phyloP scores from a whole-genome alignment of 2,113 vertebrate species.

The Chaetorhynchus papuensis region DNA sequence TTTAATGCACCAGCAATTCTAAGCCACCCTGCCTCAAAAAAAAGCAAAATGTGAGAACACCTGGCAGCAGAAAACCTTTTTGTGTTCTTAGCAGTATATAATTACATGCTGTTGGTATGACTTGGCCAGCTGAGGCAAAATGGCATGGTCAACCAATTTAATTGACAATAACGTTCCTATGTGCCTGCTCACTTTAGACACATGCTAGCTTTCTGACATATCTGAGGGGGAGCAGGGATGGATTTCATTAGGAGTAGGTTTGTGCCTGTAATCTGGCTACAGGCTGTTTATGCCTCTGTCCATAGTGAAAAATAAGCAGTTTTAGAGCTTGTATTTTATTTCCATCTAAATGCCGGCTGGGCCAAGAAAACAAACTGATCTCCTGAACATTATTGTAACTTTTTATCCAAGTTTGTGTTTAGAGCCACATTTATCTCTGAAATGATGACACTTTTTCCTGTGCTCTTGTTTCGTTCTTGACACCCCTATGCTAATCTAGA shows the following conservation, averaged over 20 bases:
- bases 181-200: not conserved
- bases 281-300: not conserved
- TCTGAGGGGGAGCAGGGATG: not conserved
- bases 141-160: not conserved
- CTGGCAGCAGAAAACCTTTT: not conserved
- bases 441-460: not conserved
- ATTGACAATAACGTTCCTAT: not conserved
- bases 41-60: not conserved
- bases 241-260: not conserved
- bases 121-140: not conserved
- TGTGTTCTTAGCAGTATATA: not conserved
- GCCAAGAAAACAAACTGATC: not conserved
- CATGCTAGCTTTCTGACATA: not conserved
- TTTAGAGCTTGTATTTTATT: not conserved
- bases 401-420: not conserved
- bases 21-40: not conserved
- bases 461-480: not conserved
- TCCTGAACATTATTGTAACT: not conserved
- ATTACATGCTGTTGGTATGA: not conserved
- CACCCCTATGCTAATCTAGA: not conserved
- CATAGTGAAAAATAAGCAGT: not conserved
- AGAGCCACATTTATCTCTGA: not conserved
- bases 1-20: not conserved
- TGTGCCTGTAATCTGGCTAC: not conserved
- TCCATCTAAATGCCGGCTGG: not conserved